Base-by-base conservation (phyloP, 2,797 vertebrate genomes). In the Thamnophis elegans region DNA sequence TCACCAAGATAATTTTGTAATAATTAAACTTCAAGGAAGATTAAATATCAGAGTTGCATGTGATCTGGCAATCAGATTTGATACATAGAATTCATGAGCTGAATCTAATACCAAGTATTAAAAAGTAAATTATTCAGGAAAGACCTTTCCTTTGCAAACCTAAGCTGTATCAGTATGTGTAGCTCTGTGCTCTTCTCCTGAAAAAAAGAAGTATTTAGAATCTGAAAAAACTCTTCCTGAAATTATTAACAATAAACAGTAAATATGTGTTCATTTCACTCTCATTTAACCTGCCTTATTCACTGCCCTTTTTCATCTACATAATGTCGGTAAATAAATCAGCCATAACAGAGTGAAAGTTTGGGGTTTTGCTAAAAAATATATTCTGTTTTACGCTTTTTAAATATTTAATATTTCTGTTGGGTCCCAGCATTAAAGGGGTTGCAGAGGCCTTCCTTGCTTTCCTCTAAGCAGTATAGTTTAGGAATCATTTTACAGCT, bases 71-170 rank as follows among this genome's bases (percentile, higher is more conserved):
- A 95, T 95, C 94, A 95, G 87, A 94, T 93, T 91, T 95, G 93
- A 93, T 94, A 25, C 60, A 95, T 91, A 95, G 91, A 92, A 95
- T 96, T 95, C 92, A 96, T 96, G 96, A 96, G 94, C 96, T 95
- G 96, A 96, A 96, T 97, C 94, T 86, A 95, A 96, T 96, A 94
- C 13, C 85, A 90, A 90, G 94, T 95, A 96, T 97, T 96, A 94
- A 95, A 94, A 82, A 91, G 59, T 53, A 95, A 95, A 95, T 94
- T 93, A 95, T 94, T 96, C 85, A 90, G 93, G 91, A 14, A 87
- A 90, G 94, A 91, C 90, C 95, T 94, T 92, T 85, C 86, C 90
- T 92, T 4, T 94, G 93, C 65, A 85, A 85, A n/a, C 59, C 58
- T 92, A 93, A 94, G 94, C 18, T 91, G 60, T 92, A 2, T 1